Evolutionary conservation across 2,888 invertebrate genomes (phyloP).

Genomic region (Drosophila falleni): DNA sequence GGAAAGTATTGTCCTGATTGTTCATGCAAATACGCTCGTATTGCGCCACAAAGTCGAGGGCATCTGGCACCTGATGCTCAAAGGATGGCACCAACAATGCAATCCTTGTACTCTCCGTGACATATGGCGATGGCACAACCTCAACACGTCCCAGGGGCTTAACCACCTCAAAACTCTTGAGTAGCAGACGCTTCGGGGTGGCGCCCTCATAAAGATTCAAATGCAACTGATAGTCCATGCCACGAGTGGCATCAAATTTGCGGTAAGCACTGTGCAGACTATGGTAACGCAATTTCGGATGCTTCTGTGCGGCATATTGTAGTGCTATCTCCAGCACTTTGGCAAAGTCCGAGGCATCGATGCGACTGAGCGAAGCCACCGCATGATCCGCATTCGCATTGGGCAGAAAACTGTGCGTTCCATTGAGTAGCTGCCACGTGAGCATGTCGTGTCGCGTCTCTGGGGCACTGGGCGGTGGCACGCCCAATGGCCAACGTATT

Average conservation of each 20-base stretch:
- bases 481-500: constrained; percentile 91
- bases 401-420: constrained; percentile 92
- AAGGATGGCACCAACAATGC: constrained; percentile 91
- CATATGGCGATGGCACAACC: constrained; percentile 96
- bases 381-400: constrained; percentile 93
- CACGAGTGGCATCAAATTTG: constrained; percentile 92
- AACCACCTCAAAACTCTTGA: constrained; percentile 91
- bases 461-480: constrained; percentile 89
- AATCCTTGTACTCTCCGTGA: constrained; percentile 95
- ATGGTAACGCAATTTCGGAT: constrained; percentile 86
- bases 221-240: constrained; percentile 94
- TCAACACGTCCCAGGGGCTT: constrained; percentile 95
- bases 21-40: constrained; percentile 91
- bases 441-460: constrained; percentile 93
- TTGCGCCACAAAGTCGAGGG: constrained; percentile 89
- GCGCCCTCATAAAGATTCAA: constrained; percentile 87
- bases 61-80: constrained; percentile 87
- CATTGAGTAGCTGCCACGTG: constrained; percentile 94
- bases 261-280: constrained; percentile 90
- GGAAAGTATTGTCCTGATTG: constrained; percentile 91
- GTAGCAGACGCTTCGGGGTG: constrained; percentile 71
- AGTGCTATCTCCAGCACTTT: constrained; percentile 87
- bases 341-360: constrained; percentile 89
- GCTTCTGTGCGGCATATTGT: constrained; percentile 86
- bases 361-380: constrained; percentile 88